A percentile compares a stretch with the other conserved stretches of the same genome.
Conservation (phyloP, 2,888 invertebrate genomes). For the Quadroppia sp. region DNA sequence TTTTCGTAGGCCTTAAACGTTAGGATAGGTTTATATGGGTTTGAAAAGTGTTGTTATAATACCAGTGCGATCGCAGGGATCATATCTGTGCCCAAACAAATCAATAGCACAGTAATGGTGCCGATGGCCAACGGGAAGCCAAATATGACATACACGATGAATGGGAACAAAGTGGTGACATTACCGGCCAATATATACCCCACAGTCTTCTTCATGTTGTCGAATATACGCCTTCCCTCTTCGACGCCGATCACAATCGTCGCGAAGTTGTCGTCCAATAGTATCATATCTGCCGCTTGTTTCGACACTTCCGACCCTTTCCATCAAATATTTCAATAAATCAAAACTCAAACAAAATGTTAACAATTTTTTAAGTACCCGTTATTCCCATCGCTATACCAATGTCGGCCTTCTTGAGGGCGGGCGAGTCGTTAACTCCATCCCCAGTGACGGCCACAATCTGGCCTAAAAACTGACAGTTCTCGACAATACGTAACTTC, state of each 20-base stretch:
- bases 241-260: constrained; percentile 57
- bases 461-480: constrained; percentile 49
- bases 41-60: no score
- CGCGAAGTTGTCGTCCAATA: constrained; percentile 56
- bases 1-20: constrained; percentile 54
- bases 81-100: constrained; percentile 55
- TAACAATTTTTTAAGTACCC: constrained; percentile 43
- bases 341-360: background rate
- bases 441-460: constrained; percentile 51
- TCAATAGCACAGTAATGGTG: constrained; percentile 54
- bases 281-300: constrained; percentile 56
- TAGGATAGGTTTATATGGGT: no score
- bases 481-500: constrained; percentile 52
- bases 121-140: constrained; percentile 54
- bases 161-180: constrained; percentile 54
- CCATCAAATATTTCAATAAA: background rate
- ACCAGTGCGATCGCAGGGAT: constrained; percentile 54
- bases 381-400: constrained; percentile 49
- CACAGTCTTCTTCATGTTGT: constrained; percentile 50
- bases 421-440: constrained; percentile 51
- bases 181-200: constrained; percentile 54
- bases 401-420: constrained; percentile 50
- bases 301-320: constrained; percentile 51
- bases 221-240: constrained; percentile 51
- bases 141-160: constrained; percentile 53